These are phyloP conservation scores for Macrobrachium nipponense DNA, from an alignment of 1,140 invertebrate species.

Conservation along the genomic window DNA sequence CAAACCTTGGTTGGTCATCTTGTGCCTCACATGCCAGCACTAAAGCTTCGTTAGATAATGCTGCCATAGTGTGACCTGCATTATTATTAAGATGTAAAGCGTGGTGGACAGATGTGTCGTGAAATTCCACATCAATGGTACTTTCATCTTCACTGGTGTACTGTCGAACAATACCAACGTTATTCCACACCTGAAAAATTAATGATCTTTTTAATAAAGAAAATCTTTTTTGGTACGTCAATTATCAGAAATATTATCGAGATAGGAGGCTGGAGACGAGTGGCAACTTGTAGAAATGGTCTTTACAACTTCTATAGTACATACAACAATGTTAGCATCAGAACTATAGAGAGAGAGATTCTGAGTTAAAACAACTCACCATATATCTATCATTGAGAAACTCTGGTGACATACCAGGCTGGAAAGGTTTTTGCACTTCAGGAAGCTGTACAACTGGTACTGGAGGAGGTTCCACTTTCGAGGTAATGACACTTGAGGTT, in stretches of 20 bases:
- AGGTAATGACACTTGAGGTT: conserved; percentile 47
- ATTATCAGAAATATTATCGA: no score
- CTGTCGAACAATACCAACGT: conserved; percentile 83
- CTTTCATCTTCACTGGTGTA: conserved; percentile 78
- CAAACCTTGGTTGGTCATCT: conserved; percentile 72
- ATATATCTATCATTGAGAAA: conserved; percentile 86
- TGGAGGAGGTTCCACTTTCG: conserved; percentile 65
- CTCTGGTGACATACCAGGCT: conserved; percentile 88
- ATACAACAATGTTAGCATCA: not conserved
- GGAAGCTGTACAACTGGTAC: conserved; percentile 66
- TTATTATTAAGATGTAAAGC: conserved; percentile 89
- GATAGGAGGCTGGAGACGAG: not conserved
- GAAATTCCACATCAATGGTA: conserved; percentile 94
- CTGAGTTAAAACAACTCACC: conserved; percentile 69
- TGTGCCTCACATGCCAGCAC: conserved; percentile 79
- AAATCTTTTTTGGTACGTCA: no score
- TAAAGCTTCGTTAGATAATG: conserved; percentile 82
- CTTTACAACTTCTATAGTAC: not conserved
- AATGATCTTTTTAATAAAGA: no score
- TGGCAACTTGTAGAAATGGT: not conserved
- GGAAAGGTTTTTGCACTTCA: conserved; percentile 82
- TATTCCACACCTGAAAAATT: conserved; percentile 80
- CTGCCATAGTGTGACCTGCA: conserved; percentile 82
- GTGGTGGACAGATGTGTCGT: conserved; percentile 90
- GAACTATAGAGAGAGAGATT: not conserved